Base-by-base conservation (phyloP, 1,140 invertebrate genomes). In the Cherax quadricarinatus region DNA sequence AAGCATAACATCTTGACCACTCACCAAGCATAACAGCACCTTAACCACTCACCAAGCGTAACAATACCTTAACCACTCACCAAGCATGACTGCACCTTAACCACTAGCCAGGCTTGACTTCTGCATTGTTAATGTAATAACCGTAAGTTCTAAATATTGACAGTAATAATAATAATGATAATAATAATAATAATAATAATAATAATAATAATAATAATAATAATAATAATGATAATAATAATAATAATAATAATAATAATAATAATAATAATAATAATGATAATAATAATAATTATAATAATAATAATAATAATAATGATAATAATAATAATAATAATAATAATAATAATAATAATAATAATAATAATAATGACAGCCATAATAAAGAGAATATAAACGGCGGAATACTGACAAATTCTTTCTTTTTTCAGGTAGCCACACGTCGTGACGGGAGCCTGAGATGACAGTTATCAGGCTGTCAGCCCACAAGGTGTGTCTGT, bases 121-220 rank as follows among this genome's bases (percentile, higher is more conserved):
- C 30, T 41, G 2, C 2, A 2, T 41, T 41, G 30, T 41, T 41
- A 41, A 81, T 14, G 14, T 18, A 1, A 14, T 3, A 41, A 41
- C 30, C 30, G 30, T 41, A 41, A 41, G 0, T 41, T 41, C 30
- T 41, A 41, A 41, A 41, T 41, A 41, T 2, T 41, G 2, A n/a
- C n/a, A n/a, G n/a, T n/a, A n/a, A 82, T 48, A 82, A 82, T 82
- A 82, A 82, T 82, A 82, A 82, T 82, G 7, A 82, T 4, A 82
- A 82, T 82, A 82, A 82, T 82, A 57, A 82, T 82, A 82, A 82
- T 82, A 82, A 82, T 82, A 82, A 82, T 82, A 82, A 82, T 4
- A 82, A 82, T 82, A 82, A 82, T 82, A 57, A 82, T 82, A 82
- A 82, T 82, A 82, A 82, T 82, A 82, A 82, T 82, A 82, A 82